phyloP scores from a whole-genome alignment of 2,888 invertebrate genomes.

The Chydorus sphaericus region DNA sequence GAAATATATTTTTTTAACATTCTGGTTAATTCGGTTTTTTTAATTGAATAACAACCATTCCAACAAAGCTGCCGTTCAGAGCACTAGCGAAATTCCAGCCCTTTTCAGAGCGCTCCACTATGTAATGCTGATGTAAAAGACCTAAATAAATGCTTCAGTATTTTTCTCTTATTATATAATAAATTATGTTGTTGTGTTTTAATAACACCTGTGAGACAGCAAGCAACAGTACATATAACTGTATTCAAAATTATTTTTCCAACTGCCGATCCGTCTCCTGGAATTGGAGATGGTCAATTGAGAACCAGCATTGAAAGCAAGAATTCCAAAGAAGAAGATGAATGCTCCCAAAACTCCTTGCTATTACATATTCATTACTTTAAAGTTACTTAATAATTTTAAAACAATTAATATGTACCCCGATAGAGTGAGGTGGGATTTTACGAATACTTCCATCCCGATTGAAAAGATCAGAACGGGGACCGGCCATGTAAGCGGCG shows the following conservation, averaged over 20 bases:
- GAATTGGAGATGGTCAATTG: constrained; percentile 30
- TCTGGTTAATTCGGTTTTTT: not conserved
- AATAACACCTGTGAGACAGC: constrained; percentile 1
- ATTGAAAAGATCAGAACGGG: constrained; percentile 34
- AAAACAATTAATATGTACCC: constrained; percentile 25
- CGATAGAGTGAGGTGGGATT: constrained; percentile 30
- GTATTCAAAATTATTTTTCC: constrained; percentile 34
- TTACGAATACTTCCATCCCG: constrained; percentile 21
- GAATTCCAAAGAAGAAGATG: constrained; percentile 37
- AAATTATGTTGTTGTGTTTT: too few species aligned
- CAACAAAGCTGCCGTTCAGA: constrained; percentile 36
- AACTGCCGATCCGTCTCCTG: constrained; percentile 31
- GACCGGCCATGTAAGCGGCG: constrained; percentile 33
- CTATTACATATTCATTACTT: constrained; percentile 22
- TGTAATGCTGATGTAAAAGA: not conserved
- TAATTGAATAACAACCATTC: constrained; percentile 25
- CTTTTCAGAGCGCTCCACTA: not conserved
- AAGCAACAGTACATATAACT: constrained; percentile 28
- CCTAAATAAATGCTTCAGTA: too few species aligned
- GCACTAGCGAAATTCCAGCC: constrained; percentile 33
- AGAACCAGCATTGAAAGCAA: constrained; percentile 39
- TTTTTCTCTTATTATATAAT: too few species aligned
- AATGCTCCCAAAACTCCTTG: constrained; percentile 36
- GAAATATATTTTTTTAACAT: not conserved
- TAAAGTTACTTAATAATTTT: not conserved